Evolutionary conservation across 2,113 vertebrate species (phyloP).

Genomic region (Hippocampus zosterae): DNA sequence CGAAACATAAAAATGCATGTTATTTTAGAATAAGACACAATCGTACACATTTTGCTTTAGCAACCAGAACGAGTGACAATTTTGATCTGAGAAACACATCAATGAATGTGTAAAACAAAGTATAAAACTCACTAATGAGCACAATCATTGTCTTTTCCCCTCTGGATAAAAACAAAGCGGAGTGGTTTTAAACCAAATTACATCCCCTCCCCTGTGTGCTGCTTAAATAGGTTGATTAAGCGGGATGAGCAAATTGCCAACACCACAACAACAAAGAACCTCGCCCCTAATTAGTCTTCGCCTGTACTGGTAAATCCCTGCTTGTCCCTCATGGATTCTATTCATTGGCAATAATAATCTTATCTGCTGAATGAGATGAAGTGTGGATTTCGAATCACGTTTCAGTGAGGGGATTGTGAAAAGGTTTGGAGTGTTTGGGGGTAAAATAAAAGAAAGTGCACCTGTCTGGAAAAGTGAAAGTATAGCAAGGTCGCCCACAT

Average conservation of each 20-base stretch:
- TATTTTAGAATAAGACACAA: neutral
- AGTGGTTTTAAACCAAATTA: slow-evolving; percentile 54
- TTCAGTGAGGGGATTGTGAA: slow-evolving; percentile 2
- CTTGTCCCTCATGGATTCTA: slow-evolving; percentile 27
- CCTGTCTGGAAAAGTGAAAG: slow-evolving; percentile 1
- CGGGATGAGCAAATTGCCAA: slow-evolving; percentile 65
- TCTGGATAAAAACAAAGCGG: slow-evolving; percentile 29
- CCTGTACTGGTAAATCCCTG: slow-evolving; percentile 46
- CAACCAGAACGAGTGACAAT: neutral
- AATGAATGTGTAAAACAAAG: neutral
- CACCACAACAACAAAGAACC: slow-evolving; percentile 71
- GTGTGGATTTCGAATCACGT: slow-evolving; percentile 27
- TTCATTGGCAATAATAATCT: slow-evolving; percentile 39
- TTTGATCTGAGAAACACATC: neutral
- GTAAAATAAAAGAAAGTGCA: slow-evolving; percentile 9
- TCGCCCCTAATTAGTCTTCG: slow-evolving; percentile 71
- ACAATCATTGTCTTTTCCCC: slow-evolving; percentile 18
- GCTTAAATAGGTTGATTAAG: slow-evolving; percentile 64
- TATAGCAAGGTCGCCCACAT: neutral
- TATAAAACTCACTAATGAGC: slow-evolving; percentile 21
- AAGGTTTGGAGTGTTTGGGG: neutral
- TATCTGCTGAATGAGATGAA: slow-evolving; percentile 27
- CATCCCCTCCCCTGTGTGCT: slow-evolving; percentile 33
- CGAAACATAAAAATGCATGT: neutral
- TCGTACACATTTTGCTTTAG: too few relatives aligned